Evolutionary conservation across 2,888 invertebrate genomes (phyloP), one percentile per base, ranked within the genome.

Genomic region (Pyrrhia umbra): DNA sequence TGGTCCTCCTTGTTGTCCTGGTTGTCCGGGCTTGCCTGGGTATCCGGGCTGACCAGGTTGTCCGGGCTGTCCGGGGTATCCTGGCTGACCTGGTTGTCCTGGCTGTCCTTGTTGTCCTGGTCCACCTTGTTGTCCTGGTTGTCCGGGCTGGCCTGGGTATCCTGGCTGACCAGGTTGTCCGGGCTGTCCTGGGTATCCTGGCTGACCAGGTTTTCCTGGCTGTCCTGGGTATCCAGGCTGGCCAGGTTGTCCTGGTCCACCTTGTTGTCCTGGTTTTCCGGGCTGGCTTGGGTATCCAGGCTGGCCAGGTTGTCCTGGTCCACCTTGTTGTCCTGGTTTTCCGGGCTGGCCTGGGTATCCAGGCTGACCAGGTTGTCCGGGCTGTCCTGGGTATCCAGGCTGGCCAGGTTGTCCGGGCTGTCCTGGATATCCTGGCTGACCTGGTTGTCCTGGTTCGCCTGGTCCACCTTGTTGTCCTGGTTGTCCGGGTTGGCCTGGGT

Each of bases 221-320:
- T 77, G 66, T 8, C 79, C 81, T 20, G 79, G 72, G 34, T 71
- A 94, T 8, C 75, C 85, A 1, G 79, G 80, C 2, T 75, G 18
- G 0, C 91, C 92, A 10, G 95, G 95, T 9, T 85, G 89, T 39
- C 93, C 95, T 0, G 96, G 96, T 18, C 63, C 21, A 3, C 58
- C 54, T 16, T 49, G 58, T 0, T 77, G 6, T 0, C 81, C 79
- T 2, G 83, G 77, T 20, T 75, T 50, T 5, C 86, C 84, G 16
- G 86, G 83, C 2, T 72, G n/a, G 2, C 75, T 84, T 49, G 84
- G 82, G 0, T 70, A 54, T 4, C 84, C 60, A 1, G 79, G 66
- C 0, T 64, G 49, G 6, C 73, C 77, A n/a, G 92, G 93, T 8
- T 69, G 27, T 3, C 79, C 79, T 1, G 78, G 77, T 0, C 64